Percentiles rank a stretch among this genome's conserved stretches.
These are phyloP conservation scores for Nymphicus hollandicus DNA, from an alignment of 2,113 vertebrate species.

Conservation along the genomic window DNA sequence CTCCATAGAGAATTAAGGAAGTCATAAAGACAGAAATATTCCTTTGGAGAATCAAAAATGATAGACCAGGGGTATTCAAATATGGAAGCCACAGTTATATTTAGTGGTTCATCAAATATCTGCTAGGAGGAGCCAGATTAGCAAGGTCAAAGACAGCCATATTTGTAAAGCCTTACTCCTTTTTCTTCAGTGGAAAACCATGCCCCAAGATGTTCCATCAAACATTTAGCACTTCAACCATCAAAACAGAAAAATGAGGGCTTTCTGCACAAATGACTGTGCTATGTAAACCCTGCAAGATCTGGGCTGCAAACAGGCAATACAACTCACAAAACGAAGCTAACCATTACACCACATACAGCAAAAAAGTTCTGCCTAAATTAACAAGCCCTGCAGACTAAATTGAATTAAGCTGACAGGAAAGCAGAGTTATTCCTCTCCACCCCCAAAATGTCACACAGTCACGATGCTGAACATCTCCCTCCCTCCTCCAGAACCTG, in stretches of 20 bases:
- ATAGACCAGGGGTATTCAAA: neutral
- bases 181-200: neutral
- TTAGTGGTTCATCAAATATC: neutral
- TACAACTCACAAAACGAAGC: neutral
- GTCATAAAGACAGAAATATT: neutral
- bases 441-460: constrained; percentile 27
- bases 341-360: neutral
- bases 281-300: neutral
- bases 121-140: neutral
- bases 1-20: neutral
- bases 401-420: neutral
- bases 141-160: neutral
- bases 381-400: neutral
- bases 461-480: neutral
- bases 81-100: neutral
- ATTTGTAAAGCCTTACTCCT: neutral
- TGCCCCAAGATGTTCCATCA: neutral
- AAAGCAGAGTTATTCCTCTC: constrained; percentile 9
- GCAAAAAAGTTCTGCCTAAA: constrained; percentile 1
- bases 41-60: neutral
- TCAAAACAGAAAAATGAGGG: neutral
- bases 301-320: neutral
- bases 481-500: neutral
- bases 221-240: neutral
- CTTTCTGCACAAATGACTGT: neutral